These are phyloP conservation scores for Naso thynnoides DNA, from an alignment of 2,797 vertebrate species.

Conservation along the genomic window DNA sequence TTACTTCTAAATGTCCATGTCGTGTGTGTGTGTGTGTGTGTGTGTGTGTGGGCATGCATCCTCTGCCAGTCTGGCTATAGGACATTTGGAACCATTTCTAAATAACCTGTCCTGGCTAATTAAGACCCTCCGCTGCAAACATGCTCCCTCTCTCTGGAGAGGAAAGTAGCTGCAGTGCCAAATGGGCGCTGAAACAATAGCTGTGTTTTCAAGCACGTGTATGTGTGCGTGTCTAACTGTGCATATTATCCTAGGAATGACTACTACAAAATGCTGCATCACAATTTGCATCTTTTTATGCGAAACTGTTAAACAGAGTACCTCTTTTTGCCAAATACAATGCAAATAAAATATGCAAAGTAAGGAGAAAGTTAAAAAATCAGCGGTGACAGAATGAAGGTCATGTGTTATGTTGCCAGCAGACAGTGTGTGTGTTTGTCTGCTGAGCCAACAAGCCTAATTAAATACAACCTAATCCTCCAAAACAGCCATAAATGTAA, in stretches of 20 bases:
- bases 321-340: neutral
- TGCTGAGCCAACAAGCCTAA: constrained; percentile 33
- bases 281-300: constrained; percentile 8
- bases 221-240: constrained; percentile 22
- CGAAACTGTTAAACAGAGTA: neutral
- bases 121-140: constrained; percentile 73
- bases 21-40: no score
- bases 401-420: constrained; percentile 23
- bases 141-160: constrained; percentile 43
- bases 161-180: constrained; percentile 46
- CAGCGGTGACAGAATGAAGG: constrained; percentile 45
- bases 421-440: constrained; percentile 15
- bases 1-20: no score
- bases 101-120: constrained; percentile 78
- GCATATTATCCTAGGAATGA: constrained; percentile 11
- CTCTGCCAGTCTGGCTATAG: constrained; percentile 34
- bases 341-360: neutral
- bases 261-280: constrained; percentile 4
- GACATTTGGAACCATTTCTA: constrained; percentile 62
- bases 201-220: constrained; percentile 22
- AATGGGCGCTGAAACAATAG: constrained; percentile 56
- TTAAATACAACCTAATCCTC: constrained; percentile 31
- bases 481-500: constrained; percentile 3
- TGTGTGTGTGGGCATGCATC: constrained; percentile 12
- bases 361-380: neutral